Percentiles rank a stretch among this genome's conserved stretches.
Conservation (phyloP, 2,113 vertebrate genomes). For the Nannobrachium achirus region DNA sequence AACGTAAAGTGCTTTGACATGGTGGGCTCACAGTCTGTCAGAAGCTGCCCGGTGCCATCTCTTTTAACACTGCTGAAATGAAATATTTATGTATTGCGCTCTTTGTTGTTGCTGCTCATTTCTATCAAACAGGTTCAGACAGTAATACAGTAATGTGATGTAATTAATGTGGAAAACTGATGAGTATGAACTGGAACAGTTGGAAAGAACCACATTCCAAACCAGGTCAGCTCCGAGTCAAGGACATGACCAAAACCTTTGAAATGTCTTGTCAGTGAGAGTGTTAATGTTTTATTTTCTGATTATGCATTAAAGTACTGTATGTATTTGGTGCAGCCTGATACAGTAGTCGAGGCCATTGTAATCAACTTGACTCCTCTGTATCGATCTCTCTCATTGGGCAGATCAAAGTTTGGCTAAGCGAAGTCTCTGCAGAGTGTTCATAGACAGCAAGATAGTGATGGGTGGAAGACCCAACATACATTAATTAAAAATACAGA, state of each 20-base stretch:
- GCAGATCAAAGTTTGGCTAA: background rate
- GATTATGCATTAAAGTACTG: slow-evolving; percentile 1
- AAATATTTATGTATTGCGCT: slow-evolving; percentile 51
- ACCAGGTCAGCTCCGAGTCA: too few relatives aligned
- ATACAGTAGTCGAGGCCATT: background rate
- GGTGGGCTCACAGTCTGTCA: slow-evolving; percentile 23
- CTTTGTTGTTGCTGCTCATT: slow-evolving; percentile 35
- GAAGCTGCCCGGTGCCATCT: slow-evolving; percentile 18
- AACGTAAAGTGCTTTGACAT: slow-evolving; percentile 17
- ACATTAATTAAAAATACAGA: slow-evolving; percentile 67
- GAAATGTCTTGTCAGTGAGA: background rate
- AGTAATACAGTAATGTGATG: background rate
- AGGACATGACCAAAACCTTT: too few relatives aligned
- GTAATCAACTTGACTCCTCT: too few relatives aligned
- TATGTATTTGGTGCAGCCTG: background rate
- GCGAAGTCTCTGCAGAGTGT: slow-evolving; percentile 28
- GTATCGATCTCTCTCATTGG: background rate
- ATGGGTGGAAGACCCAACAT: slow-evolving; percentile 57
- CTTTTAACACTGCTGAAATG: slow-evolving; percentile 55
- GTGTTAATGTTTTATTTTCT: slow-evolving; percentile 6
- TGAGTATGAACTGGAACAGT: too few relatives aligned
- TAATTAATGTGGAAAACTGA: slow-evolving; percentile 35
- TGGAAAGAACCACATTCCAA: too few relatives aligned
- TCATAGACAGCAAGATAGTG: slow-evolving; percentile 57
- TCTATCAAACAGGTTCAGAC: slow-evolving; percentile 43